Evolutionary conservation across 1,140 invertebrate genomes (phyloP).

Genomic region (Listronotus oregonensis): DNA sequence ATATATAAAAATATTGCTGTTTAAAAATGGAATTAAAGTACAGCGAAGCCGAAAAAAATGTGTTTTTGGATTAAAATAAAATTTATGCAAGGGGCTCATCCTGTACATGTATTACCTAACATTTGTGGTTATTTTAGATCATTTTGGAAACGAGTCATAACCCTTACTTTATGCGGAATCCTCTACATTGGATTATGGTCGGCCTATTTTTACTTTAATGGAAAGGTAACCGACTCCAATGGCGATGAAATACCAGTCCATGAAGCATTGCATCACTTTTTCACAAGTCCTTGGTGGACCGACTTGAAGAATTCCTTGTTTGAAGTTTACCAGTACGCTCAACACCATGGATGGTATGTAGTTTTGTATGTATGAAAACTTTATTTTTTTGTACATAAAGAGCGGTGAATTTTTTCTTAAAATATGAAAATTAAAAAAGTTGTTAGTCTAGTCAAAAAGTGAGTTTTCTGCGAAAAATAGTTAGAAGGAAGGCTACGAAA

Average conservation of each 20-base stretch:
- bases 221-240: constrained; percentile 81
- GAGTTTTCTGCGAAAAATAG: no score
- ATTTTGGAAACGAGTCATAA: constrained; percentile 55
- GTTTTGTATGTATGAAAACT: not conserved
- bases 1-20: no score
- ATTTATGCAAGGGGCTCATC: not conserved
- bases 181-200: constrained; percentile 77
- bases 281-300: constrained; percentile 82
- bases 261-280: constrained; percentile 87
- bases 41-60: not conserved
- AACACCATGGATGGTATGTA: constrained; percentile 59
- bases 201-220: constrained; percentile 88
- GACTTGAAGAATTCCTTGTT: constrained; percentile 75
- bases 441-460: no score
- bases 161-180: constrained; percentile 64
- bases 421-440: no score
- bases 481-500: no score
- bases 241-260: constrained; percentile 86
- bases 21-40: no score
- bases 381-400: no score
- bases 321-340: constrained; percentile 61
- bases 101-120: not conserved
- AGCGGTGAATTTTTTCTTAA: no score
- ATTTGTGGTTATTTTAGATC: constrained; percentile 35
- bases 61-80: no score